These are phyloP conservation scores for Trisateles emortualis DNA, from an alignment of 2,888 invertebrate genomes.

Conservation along the genomic window DNA sequence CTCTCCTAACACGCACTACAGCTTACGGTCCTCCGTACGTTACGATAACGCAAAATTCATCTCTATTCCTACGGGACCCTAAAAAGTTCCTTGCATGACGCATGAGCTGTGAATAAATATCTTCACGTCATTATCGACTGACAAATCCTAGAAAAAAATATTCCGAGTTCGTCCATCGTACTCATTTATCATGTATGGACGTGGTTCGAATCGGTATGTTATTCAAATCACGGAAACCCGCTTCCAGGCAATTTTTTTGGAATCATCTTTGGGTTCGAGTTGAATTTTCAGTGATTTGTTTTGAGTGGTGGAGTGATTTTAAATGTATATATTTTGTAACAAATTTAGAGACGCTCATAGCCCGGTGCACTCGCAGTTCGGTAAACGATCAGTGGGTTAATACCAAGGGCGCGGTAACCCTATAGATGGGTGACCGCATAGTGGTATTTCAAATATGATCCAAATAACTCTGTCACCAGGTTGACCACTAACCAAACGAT, in stretches of 20 bases:
- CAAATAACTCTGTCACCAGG: too few species aligned
- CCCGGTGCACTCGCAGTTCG: too few species aligned
- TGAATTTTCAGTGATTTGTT: conserved; percentile 3
- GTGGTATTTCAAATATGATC: too few species aligned
- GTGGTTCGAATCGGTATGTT: conserved; percentile 48
- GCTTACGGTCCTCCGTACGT: not conserved
- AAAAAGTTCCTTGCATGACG: conserved; percentile 21
- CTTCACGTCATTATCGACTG: conserved; percentile 41
- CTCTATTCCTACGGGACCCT: not conserved
- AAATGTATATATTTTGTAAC: not conserved
- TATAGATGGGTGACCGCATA: too few species aligned
- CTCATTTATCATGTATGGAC: conserved; percentile 56
- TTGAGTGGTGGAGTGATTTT: not conserved
- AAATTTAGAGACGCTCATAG: too few species aligned
- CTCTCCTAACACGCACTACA: too few species aligned
- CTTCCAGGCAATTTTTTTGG: conserved; percentile 1
- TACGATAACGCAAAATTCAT: not conserved
- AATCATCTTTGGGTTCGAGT: not conserved
- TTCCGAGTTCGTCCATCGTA: conserved; percentile 36
- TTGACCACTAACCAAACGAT: too few species aligned
- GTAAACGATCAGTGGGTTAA: too few species aligned
- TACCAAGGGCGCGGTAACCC: too few species aligned
- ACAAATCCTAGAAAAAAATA: conserved; percentile 40
- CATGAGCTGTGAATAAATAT: conserved; percentile 22
- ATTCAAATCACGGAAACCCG: conserved; percentile 33